Evolutionary conservation across 1,140 invertebrate species (phyloP).

Genomic region (Melitaea cinxia): DNA sequence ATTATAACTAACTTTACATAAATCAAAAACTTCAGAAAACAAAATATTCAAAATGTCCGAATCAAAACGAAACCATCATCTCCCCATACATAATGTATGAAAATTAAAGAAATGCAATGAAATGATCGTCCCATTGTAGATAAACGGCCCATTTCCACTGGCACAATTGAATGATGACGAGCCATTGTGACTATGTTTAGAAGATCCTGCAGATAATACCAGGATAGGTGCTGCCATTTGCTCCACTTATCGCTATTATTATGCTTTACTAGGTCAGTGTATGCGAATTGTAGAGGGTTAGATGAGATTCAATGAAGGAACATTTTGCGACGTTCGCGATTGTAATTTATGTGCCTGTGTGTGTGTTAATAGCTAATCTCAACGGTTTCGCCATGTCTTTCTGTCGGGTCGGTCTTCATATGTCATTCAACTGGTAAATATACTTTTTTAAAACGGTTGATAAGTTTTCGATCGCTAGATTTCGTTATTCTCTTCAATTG

Average conservation of each 20-base stretch:
- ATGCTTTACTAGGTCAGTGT: constrained; percentile 67
- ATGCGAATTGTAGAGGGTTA: constrained; percentile 33
- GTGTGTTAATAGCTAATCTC: not conserved
- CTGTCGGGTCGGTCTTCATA: too few relatives aligned
- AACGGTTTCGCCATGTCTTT: too few relatives aligned
- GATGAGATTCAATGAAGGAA: constrained; percentile 27
- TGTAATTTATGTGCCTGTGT: constrained; percentile 2
- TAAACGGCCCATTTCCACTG: constrained; percentile 73
- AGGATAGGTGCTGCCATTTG: constrained; percentile 71
- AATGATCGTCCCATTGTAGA: constrained; percentile 69
- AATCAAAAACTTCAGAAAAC: not conserved
- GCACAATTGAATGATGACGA: constrained; percentile 77
- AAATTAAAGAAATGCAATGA: constrained; percentile 80
- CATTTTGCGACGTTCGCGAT: constrained; percentile 14
- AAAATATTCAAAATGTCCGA: not conserved
- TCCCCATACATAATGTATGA: constrained; percentile 72
- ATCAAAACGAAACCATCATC: not conserved
- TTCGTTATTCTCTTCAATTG: too few relatives aligned
- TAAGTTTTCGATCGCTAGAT: too few relatives aligned
- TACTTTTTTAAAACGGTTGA: too few relatives aligned
- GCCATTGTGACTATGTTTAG: constrained; percentile 79
- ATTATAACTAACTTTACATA: too few relatives aligned
- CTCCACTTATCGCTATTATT: constrained; percentile 72
- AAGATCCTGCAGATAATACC: constrained; percentile 73
- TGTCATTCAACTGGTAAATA: too few relatives aligned